Percentiles rank a stretch among this genome's conserved stretches.
These are phyloP conservation scores for Harpalus rubripes DNA, from an alignment of 2,888 invertebrate genomes.

Conservation along the genomic window DNA sequence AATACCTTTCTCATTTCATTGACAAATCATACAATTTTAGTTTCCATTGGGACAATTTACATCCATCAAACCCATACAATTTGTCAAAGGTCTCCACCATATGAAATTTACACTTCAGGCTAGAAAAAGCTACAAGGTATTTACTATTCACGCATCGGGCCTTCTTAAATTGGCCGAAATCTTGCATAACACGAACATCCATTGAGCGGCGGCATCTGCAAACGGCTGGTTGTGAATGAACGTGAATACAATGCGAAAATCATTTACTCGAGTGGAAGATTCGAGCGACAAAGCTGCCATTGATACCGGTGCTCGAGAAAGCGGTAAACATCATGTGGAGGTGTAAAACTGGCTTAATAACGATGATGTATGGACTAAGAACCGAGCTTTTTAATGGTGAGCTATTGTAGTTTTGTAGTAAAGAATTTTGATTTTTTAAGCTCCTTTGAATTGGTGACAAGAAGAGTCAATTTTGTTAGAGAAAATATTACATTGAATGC, in stretches of 20 bases:
- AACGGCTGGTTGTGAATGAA: slow-evolving; percentile 50
- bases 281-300: slow-evolving; percentile 59
- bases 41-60: neutral
- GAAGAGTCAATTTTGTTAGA: neutral
- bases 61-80: slow-evolving; percentile 48
- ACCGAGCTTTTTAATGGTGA: neutral
- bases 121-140: slow-evolving; percentile 40
- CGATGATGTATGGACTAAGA: slow-evolving; percentile 38
- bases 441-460: slow-evolving; percentile 5
- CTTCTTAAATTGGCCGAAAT: slow-evolving; percentile 65
- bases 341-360: slow-evolving; percentile 44
- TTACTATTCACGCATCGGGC: slow-evolving; percentile 45
- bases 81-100: slow-evolving; percentile 52
- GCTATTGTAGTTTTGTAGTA: neutral
- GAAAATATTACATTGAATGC: neutral
- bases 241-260: slow-evolving; percentile 67
- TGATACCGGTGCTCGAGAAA: slow-evolving; percentile 62
- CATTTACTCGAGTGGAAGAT: slow-evolving; percentile 70
- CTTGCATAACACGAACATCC: slow-evolving; percentile 67
- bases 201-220: neutral
- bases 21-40: slow-evolving; percentile 17
- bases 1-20: slow-evolving; percentile 8
- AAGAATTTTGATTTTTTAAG: slow-evolving; percentile 22
- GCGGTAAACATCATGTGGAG: slow-evolving; percentile 68
- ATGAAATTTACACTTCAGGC: slow-evolving; percentile 20